Conservation (phyloP, 2,888 invertebrate genomes). For the Tenthredo notha region DNA sequence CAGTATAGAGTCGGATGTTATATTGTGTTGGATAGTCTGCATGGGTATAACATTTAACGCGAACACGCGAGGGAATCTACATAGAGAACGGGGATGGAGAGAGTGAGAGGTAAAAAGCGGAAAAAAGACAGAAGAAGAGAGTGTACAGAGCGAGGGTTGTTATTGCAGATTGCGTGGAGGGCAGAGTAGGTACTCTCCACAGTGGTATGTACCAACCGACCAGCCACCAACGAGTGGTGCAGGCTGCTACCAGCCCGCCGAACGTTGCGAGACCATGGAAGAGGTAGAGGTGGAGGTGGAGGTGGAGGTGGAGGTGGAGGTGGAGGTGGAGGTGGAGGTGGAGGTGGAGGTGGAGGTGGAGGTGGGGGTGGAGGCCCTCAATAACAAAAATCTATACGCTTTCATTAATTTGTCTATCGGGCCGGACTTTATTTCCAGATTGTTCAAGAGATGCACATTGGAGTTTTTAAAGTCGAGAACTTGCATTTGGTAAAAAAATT, state of each 20-base stretch:
- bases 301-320: constrained; percentile 19
- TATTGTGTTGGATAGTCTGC: constrained; percentile 25
- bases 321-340: not conserved
- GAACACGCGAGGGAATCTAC: constrained; percentile 26
- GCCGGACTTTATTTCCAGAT: constrained; percentile 73
- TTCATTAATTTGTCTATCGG: constrained; percentile 70
- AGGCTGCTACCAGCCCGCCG: constrained; percentile 58
- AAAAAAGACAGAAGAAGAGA: constrained; percentile 50
- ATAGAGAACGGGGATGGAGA: constrained; percentile 60
- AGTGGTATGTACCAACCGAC: constrained; percentile 65
- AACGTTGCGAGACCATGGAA: constrained; percentile 22
- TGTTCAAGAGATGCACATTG: constrained; percentile 61
- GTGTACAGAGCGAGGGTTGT: constrained; percentile 71
- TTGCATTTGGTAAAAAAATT: constrained; percentile 6
- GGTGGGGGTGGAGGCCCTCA: constrained; percentile 62
- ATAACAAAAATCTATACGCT: constrained; percentile 75
- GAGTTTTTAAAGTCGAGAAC: constrained; percentile 39
- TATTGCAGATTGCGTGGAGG: constrained; percentile 74
- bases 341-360: constrained; percentile 10
- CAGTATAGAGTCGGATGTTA: constrained; percentile 22
- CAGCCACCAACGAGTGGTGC: constrained; percentile 62
- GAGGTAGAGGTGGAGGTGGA: constrained; percentile 1
- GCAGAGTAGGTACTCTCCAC: constrained; percentile 69
- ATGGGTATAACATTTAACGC: constrained; percentile 38
- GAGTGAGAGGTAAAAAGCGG: constrained; percentile 2